Evolutionary conservation across 2,888 invertebrate species (phyloP).

Genomic region (Drosophila longiperda): DNA sequence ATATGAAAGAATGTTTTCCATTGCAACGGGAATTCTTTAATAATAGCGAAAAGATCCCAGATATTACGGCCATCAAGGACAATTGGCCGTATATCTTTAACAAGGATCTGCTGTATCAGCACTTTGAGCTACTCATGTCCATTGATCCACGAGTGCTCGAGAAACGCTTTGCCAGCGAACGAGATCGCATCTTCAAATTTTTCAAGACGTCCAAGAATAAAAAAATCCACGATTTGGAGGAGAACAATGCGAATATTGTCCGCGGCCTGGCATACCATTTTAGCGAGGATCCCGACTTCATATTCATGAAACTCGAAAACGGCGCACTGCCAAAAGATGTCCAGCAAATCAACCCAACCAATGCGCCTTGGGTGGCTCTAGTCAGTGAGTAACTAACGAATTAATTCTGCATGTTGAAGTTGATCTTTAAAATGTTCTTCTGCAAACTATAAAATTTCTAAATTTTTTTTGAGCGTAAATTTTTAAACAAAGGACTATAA

Average conservation of each 20-base stretch:
- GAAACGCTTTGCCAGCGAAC: conserved; percentile 56
- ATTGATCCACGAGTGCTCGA: conserved; percentile 67
- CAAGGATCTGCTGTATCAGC: conserved; percentile 68
- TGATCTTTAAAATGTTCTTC: too few species aligned
- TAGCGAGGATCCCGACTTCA: conserved; percentile 73
- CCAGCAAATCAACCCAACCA: conserved; percentile 69
- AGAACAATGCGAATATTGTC: conserved; percentile 66
- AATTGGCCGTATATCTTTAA: conserved; percentile 73
- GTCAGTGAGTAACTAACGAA: conserved; percentile 63
- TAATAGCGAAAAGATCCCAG: conserved; percentile 73
- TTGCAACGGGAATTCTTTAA: conserved; percentile 71
- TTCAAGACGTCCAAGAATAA: conserved; percentile 72
- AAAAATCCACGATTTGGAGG: conserved; percentile 60
- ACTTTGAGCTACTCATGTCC: conserved; percentile 75
- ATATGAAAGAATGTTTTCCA: conserved; percentile 76
- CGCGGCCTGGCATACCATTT: conserved; percentile 74
- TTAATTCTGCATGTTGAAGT: too few species aligned
- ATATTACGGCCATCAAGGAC: conserved; percentile 68
- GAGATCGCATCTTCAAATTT: conserved; percentile 70
- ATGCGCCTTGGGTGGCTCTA: conserved; percentile 76
- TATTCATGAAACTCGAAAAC: conserved; percentile 67
- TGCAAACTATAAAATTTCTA: too few species aligned
- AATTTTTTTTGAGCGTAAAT: too few species aligned
- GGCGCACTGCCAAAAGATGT: conserved; percentile 59
- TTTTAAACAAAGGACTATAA: background rate